Conservation (phyloP, 2,797 vertebrate genomes). For the Tenualosa ilisha region DNA sequence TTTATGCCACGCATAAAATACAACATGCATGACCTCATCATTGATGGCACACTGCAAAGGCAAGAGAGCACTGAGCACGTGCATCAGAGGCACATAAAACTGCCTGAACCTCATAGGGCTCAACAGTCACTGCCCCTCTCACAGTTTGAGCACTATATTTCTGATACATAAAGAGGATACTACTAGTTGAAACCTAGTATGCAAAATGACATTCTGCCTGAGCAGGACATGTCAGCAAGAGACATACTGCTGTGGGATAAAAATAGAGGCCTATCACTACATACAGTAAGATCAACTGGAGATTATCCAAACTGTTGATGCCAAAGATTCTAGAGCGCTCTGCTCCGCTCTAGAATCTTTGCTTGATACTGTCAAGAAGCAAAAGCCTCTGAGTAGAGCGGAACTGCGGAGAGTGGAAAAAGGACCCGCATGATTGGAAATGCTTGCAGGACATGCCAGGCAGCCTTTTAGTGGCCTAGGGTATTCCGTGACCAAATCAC, state of each 20-base stretch:
- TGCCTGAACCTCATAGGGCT: conserved; percentile 31
- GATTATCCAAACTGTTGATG: conserved; percentile 41
- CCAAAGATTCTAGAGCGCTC: too few species aligned
- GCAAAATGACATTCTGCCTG: conserved; percentile 63
- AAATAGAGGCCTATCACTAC: conserved; percentile 61
- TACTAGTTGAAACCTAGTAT: conserved; percentile 63
- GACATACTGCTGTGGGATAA: conserved; percentile 59
- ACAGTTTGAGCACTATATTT: conserved; percentile 60
- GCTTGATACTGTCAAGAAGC: conserved; percentile 20
- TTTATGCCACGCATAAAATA: background rate
- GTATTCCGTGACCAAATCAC: background rate
- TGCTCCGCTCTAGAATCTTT: too few species aligned
- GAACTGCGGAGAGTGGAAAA: conserved; percentile 44
- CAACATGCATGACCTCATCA: background rate
- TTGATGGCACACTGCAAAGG: background rate
- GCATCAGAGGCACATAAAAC: conserved; percentile 43
- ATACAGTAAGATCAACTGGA: conserved; percentile 62
- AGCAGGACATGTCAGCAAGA: conserved; percentile 48
- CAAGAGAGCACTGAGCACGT: background rate
- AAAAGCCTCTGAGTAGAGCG: conserved; percentile 53
- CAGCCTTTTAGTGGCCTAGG: conserved; percentile 53
- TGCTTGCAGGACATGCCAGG: conserved; percentile 37
- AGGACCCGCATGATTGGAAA: conserved; percentile 58
- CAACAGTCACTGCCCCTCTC: conserved; percentile 31
- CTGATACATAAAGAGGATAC: conserved; percentile 62